Base-by-base conservation (phyloP, 64 coral and sea anemone genomes). In the Cladopsammia gracilis region DNA sequence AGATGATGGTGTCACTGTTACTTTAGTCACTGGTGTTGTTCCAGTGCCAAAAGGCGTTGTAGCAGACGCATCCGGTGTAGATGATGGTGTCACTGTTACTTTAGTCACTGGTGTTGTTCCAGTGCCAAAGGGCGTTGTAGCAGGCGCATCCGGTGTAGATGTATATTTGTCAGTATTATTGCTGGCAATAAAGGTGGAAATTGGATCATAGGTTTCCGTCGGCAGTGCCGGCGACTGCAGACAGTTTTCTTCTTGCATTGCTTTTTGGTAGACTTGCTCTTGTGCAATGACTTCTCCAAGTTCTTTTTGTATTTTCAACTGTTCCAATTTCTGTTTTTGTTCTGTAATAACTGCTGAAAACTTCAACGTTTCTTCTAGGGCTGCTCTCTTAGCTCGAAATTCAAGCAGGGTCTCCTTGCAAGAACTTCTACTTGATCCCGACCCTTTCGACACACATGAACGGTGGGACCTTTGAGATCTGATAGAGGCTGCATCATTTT, bases 361-460 rank as follows among this genome's bases (percentile, higher is more conserved):
- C 77, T 93, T 93, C 3, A 86, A 58, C 62, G 88, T 93, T 18
- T 83, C 87, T 96, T 96, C 58, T 71, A 96, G 52, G 16, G 90
- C 95, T 45, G 80, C 95, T 67, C 73, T 64, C 76, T 93, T 90
- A 10, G 90, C 87, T 89, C 78, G 25, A 60, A 93, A 46, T 62
- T 93, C 86, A 23, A 96, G 71, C 20, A 89, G 60, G 77, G 91
- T 93, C 22, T 96, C 86, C 64, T 60, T 96, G 16, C 70, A 52
- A 16, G 79, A 87, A 19, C 71, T 71, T 67, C 45, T 64, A 25
- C 95, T 93, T 19, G 62, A 5, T 81, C 34, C 54, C 12, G 77
- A 83, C 19, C 22, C 54, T 64, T 70, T 75, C 70, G 77, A 90
- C 2, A 19, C 23, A 59, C 51, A 25, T 54, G 56, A 79, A 79